These are phyloP conservation scores for Ectemnius cavifrons DNA, from an alignment of 2,888 invertebrate genomes.

Conservation along the genomic window DNA sequence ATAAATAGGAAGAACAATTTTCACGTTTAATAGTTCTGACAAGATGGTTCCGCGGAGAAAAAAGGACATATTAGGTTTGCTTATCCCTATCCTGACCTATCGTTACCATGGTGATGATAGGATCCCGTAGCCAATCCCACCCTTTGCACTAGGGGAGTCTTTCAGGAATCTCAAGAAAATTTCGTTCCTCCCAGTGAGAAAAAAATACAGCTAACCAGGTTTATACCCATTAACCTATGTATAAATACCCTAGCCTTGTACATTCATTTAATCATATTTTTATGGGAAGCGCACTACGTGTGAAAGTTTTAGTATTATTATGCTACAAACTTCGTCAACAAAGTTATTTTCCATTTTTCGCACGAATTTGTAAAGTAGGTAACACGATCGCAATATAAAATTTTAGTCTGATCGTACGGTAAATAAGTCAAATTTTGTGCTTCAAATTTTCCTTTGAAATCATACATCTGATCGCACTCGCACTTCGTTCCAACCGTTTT, in stretches of 20 bases:
- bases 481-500: not conserved
- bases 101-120: constrained; percentile 66
- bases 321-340: too few relatives aligned
- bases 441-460: not conserved
- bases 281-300: too few relatives aligned
- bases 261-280: too few relatives aligned
- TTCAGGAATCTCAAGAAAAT: constrained; percentile 53
- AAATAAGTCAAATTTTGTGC: too few relatives aligned
- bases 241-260: too few relatives aligned
- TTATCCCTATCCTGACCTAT: constrained; percentile 66
- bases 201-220: constrained; percentile 41
- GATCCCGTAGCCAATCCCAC: constrained; percentile 62
- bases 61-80: constrained; percentile 65
- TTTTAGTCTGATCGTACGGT: too few relatives aligned
- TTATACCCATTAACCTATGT: constrained; percentile 23
- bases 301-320: too few relatives aligned
- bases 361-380: too few relatives aligned
- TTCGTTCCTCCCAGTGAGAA: constrained; percentile 53
- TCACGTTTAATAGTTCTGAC: constrained; percentile 49
- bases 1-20: too few relatives aligned
- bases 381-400: too few relatives aligned
- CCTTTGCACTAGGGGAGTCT: constrained; percentile 59
- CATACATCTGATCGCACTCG: too few relatives aligned
- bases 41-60: constrained; percentile 66
- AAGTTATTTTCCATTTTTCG: too few relatives aligned